Evolutionary conservation across 2,888 invertebrate genomes (phyloP).

Genomic region (Clepsis dumicolana): DNA sequence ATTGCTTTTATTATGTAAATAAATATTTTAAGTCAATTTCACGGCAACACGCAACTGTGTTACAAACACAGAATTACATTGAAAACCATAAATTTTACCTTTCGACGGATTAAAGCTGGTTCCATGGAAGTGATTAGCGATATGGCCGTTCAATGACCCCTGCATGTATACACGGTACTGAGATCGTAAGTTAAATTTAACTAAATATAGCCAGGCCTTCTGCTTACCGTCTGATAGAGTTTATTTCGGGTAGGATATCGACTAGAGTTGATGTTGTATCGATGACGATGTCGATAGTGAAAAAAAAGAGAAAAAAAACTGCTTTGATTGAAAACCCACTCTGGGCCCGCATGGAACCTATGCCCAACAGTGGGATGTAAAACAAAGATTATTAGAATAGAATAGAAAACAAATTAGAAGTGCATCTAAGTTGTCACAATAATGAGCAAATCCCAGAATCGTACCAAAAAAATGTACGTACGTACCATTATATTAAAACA

Average conservation of each 20-base stretch:
- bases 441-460: too few relatives aligned
- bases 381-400: too few relatives aligned
- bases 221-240: conserved; percentile 38
- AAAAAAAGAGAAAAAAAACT: too few relatives aligned
- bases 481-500: too few relatives aligned
- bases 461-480: too few relatives aligned
- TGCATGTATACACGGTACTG: not conserved
- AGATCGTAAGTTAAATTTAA: conserved; percentile 24
- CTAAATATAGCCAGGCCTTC: conserved; percentile 39
- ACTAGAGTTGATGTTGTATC: conserved; percentile 16
- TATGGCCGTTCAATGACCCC: conserved; percentile 18
- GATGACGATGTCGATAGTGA: conserved; percentile 21
- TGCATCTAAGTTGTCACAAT: too few relatives aligned
- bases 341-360: too few relatives aligned
- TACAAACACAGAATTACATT: not conserved
- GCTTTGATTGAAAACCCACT: too few relatives aligned
- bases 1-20: too few relatives aligned
- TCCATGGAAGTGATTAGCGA: conserved; percentile 16
- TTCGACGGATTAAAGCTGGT: not conserved
- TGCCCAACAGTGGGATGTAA: too few relatives aligned
- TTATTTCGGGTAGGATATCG: conserved; percentile 18
- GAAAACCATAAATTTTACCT: not conserved
- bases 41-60: not conserved
- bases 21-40: too few relatives aligned
- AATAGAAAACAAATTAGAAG: too few relatives aligned